Evolutionary conservation across 2,113 vertebrate genomes (phyloP).

Genomic region (Euleptes europaea): DNA sequence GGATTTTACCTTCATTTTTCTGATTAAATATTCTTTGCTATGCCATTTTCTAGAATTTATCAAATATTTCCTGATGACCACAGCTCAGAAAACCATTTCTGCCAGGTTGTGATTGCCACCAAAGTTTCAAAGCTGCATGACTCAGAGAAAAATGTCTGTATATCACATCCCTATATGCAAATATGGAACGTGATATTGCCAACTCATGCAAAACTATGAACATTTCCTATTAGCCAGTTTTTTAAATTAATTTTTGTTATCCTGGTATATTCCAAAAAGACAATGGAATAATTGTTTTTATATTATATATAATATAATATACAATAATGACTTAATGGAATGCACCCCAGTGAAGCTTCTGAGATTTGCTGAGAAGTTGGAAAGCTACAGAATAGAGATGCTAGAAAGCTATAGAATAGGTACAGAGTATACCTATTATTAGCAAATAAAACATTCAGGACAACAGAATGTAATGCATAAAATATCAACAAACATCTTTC

Average conservation of each 20-base stretch:
- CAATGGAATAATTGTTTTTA: too few species aligned
- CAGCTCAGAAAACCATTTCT: not conserved
- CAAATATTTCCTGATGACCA: not conserved
- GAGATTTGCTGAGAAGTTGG: not conserved
- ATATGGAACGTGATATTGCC: not conserved
- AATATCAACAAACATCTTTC: not conserved
- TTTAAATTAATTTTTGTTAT: not conserved
- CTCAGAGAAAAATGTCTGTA: not conserved
- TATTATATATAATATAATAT: too few species aligned
- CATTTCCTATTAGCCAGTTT: not conserved
- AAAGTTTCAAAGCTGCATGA: not conserved
- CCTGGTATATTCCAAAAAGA: too few species aligned
- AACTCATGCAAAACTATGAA: not conserved
- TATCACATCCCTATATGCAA: not conserved
- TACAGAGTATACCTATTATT: too few species aligned
- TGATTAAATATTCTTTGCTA: conserved; percentile 2
- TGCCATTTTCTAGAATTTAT: not conserved
- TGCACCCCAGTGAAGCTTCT: not conserved
- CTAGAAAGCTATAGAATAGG: too few species aligned
- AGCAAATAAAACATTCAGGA: not conserved
- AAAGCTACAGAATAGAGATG: too few species aligned
- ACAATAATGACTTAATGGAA: not conserved
- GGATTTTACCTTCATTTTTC: not conserved
- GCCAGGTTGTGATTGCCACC: not conserved
- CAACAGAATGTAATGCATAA: not conserved